Evolutionary conservation across 1,140 invertebrate genomes (phyloP), one percentile per base, ranked within the genome.

Genomic region (Cylas formicarius): DNA sequence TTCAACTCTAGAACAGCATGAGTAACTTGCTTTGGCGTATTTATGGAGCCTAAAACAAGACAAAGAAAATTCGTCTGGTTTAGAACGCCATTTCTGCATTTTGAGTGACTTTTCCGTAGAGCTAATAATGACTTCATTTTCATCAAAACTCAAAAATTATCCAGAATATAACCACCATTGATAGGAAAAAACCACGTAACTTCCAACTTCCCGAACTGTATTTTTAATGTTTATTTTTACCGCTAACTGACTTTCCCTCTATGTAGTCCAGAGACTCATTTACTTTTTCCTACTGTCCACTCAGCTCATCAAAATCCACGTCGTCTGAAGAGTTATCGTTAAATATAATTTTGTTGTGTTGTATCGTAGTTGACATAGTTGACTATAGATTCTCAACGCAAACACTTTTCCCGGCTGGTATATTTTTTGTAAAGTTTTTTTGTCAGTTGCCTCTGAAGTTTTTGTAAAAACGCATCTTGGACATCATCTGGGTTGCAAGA

Each of bases 241-340:
- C 29, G 29, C 17, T 31, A 16, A 11, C 11, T 31, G 21, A 11
- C 13, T 8, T 23, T 13, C 21, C 8, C 29, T 31, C 29, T 31
- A 11, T 11, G 17, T 31, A 31, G 11, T 31, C 11, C 11, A 31
- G 2, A 14, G 18, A 32, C 13, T 32, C 2, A 4, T 10, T 32
- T 32, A 16, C 7, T 32, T 4, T 32, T 6, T 32, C 29, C 18
- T 32, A 8, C 9, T 32, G 13, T 32, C 18, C 29, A 7, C 14
- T 10, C 13, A 16, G 13, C 13, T 32, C 13, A 32, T 39, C 36
- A 39, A 39, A 39, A 19, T 39, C 36, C 11, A 39, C 17, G 16
- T 39, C 36, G 17, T 39, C 36, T 5, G 36, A 39, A n/a, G 36
- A 39, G 17, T 24, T 22, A 24, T 39, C 36, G 17, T 31, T 16